A percentile compares a stretch with the other conserved stretches of the same genome.
phyloP scores from a whole-genome alignment of 2,113 vertebrate species.

The Saguinus midas region DNA sequence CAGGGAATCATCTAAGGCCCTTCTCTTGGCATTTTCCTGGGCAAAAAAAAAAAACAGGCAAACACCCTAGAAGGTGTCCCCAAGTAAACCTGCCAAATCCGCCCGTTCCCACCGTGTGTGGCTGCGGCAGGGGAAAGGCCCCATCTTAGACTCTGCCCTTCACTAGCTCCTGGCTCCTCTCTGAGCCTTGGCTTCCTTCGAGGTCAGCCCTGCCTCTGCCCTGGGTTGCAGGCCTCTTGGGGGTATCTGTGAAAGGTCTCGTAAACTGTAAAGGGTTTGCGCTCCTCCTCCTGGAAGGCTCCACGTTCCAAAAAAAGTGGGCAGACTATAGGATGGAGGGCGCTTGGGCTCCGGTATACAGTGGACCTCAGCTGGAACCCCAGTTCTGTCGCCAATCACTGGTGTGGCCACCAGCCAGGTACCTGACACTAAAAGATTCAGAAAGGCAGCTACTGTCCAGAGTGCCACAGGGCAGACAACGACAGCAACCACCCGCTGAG shows the following conservation, averaged over 20 bases:
- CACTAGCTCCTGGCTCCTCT: background rate
- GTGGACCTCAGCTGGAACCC: background rate
- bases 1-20: background rate
- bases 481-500: background rate
- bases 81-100: too few species aligned
- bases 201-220: background rate
- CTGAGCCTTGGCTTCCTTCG: background rate
- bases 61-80: background rate
- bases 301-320: fast-evolving
- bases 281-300: background rate
- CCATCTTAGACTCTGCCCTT: background rate
- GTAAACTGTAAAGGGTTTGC: background rate
- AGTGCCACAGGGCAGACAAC: fast-evolving
- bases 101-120: fast-evolving
- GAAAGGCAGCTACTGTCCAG: background rate
- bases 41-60: background rate
- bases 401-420: background rate
- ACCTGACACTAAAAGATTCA: background rate
- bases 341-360: fast-evolving
- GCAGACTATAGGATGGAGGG: background rate
- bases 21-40: background rate
- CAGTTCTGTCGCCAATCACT: background rate
- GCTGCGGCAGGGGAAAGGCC: fast-evolving
- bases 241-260: fast-evolving
- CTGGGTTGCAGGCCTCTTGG: background rate